Conservation (phyloP, 1,140 invertebrate genomes). For the Melanaphis sacchari region DNA sequence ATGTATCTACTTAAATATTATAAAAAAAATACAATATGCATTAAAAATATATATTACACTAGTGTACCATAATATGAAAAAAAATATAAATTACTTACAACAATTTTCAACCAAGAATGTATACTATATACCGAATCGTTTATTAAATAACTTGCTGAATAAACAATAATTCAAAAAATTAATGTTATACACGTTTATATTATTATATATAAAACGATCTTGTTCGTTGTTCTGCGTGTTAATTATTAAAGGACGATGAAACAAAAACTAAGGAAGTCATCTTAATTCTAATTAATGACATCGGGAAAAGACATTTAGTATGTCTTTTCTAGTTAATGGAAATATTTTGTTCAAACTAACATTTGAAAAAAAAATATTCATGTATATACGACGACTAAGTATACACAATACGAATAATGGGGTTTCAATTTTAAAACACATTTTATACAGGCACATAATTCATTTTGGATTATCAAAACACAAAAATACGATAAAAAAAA, state of each 20-base stretch:
- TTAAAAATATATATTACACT: background rate
- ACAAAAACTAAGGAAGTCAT: slow-evolving; percentile 17
- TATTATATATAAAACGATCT: background rate
- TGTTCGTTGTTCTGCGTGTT: background rate
- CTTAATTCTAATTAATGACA: slow-evolving; percentile 34
- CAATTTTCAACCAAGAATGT: background rate
- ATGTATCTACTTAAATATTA: background rate
- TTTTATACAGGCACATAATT: background rate
- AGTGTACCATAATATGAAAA: background rate
- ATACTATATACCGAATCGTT: background rate
- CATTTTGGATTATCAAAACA: background rate
- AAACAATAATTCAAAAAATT: slow-evolving; percentile 14
- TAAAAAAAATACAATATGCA: background rate
- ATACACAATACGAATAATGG: background rate
- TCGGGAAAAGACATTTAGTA: background rate
- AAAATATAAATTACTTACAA: background rate
- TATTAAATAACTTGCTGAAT: background rate
- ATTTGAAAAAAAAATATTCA: background rate
- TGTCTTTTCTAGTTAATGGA: background rate
- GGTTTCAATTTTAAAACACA: slow-evolving; percentile 11
- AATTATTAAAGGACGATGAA: slow-evolving; percentile 1
- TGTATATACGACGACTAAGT: background rate
- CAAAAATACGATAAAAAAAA: background rate
- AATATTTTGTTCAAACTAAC: slow-evolving; percentile 1
- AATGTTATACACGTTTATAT: slow-evolving; percentile 1